Evolutionary conservation across 2,797 vertebrate species (phyloP), one percentile per base, ranked within the genome.

Genomic region (Microhierax caerulescens): DNA sequence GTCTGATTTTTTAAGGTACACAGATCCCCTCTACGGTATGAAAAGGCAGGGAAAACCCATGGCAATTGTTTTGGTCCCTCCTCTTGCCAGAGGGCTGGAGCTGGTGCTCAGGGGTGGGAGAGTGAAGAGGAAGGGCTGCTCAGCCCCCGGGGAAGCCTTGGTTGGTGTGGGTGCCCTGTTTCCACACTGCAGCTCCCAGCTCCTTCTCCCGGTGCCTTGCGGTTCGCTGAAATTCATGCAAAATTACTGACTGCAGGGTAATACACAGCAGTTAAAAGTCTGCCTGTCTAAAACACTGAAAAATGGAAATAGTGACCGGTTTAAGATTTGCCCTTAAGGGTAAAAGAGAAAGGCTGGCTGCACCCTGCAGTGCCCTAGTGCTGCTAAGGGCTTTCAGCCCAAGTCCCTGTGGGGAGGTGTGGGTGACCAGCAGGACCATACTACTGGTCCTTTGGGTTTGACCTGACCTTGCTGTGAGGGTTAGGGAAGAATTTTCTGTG

Each of bases 141-240:
- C 61, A 69, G 32, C 25, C 21, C 0, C 0, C 21, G n/a, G 45
- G 11, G 8, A 10, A 80, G 9, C 32, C 39, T 60, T 60, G 11
- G 19, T 14, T n/a, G 54, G 21, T 4, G 10, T 4, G 28, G 39
- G 10, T 9, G 9, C 16, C 43, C 30, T 39, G 3, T 34, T 60
- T 67, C 39, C 54, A 39, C 23, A 37, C 1, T 34, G 51, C n/a
- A 61, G 36, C 20, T 68, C 45, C 39, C 64, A 81, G 36, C 2
- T 3, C 36, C 20, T 77, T 69, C 19, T 70, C 61, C 75, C 14
- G 2, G 28, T 8, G 14, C 36, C 72, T 74, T 79, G 77, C 68
- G 53, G 32, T 34, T 65, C 6, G n/a, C 11, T 27, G 45, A 43
- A 87, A 37, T 6, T 77, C 60, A 51, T 4, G 5, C 17, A 10